These are phyloP conservation scores for Drosophila hydei DNA, from an alignment of 1,140 invertebrate species.

Conservation along the genomic window DNA sequence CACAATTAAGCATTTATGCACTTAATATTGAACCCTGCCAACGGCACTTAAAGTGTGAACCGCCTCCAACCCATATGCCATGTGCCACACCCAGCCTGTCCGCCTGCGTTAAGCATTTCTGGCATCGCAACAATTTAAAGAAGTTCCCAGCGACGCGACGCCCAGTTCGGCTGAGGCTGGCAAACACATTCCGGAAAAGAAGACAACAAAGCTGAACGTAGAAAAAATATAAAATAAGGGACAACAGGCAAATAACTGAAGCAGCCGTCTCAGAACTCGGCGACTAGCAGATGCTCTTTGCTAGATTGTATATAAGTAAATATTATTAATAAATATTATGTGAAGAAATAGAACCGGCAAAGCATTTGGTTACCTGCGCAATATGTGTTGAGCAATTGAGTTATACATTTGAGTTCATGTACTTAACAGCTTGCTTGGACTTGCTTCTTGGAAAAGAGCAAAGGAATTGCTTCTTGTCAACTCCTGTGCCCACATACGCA, in stretches of 20 bases:
- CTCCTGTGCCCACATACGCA: slow-evolving; percentile 45
- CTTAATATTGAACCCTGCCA: slow-evolving; percentile 51
- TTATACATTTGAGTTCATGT: too few species aligned
- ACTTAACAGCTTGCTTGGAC: too few species aligned
- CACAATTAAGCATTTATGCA: slow-evolving; percentile 70
- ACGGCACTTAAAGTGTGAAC: slow-evolving; percentile 34
- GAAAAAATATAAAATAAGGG: slow-evolving; percentile 35
- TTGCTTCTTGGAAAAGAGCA: slow-evolving; percentile 11
- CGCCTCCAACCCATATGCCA: slow-evolving; percentile 23
- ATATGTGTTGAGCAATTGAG: too few species aligned
- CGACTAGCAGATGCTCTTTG: not conserved
- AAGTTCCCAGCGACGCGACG: slow-evolving; percentile 60
- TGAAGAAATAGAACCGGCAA: too few species aligned
- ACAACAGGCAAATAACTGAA: slow-evolving; percentile 17
- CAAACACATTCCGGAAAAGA: slow-evolving; percentile 63
- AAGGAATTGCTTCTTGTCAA: slow-evolving; percentile 62
- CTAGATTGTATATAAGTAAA: too few species aligned
- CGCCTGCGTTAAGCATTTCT: slow-evolving; percentile 55
- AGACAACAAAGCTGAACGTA: slow-evolving; percentile 36
- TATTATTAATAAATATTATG: not conserved
- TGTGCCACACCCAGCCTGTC: not conserved
- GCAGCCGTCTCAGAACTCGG: not conserved
- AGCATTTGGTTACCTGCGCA: too few species aligned
- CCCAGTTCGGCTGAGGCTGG: slow-evolving; percentile 58
- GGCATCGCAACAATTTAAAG: slow-evolving; percentile 76